Evolutionary conservation across 2,888 invertebrate genomes (phyloP).

Genomic region (Exephanes ischioxanthus): DNA sequence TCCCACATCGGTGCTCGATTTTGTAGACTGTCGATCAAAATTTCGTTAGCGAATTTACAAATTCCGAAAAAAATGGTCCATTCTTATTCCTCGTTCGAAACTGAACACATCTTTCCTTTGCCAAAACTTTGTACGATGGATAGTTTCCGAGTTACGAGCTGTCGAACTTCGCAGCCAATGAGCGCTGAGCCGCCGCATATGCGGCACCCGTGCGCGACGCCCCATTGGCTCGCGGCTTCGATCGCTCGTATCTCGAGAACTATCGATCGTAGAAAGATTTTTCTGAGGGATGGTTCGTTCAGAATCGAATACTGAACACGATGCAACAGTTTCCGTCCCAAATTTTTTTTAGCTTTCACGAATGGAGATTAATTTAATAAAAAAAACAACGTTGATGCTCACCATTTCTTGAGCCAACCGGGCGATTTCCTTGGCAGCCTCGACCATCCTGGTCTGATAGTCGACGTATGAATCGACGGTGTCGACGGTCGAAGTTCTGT

Average conservation of each 20-base stretch:
- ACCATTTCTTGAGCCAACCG: conserved; percentile 97
- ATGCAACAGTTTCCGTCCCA: background rate
- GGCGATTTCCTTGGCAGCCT: conserved; percentile 96
- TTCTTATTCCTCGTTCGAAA: background rate
- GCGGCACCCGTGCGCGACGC: background rate
- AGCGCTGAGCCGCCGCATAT: background rate
- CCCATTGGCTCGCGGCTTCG: conserved; percentile 15
- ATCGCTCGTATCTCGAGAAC: background rate
- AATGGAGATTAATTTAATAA: background rate
- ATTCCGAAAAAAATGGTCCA: conserved; percentile 40
- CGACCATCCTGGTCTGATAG: conserved; percentile 99
- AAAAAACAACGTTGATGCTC: conserved; percentile 71
- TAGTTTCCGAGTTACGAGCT: background rate
- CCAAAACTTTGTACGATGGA: background rate
- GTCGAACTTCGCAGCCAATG: conserved; percentile 1
- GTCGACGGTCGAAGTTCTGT: conserved; percentile 90
- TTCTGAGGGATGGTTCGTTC: background rate
- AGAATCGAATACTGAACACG: background rate
- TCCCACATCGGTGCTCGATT: conserved; percentile 91
- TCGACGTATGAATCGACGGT: conserved; percentile 94
- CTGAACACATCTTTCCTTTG: background rate
- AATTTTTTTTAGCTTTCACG: background rate
- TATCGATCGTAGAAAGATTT: background rate
- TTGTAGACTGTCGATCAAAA: conserved; percentile 87
- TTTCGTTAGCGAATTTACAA: background rate